A percentile compares a stretch with the other conserved stretches of the same genome.
Conservation (phyloP, 2,113 vertebrate genomes). For the Scomber colias region DNA sequence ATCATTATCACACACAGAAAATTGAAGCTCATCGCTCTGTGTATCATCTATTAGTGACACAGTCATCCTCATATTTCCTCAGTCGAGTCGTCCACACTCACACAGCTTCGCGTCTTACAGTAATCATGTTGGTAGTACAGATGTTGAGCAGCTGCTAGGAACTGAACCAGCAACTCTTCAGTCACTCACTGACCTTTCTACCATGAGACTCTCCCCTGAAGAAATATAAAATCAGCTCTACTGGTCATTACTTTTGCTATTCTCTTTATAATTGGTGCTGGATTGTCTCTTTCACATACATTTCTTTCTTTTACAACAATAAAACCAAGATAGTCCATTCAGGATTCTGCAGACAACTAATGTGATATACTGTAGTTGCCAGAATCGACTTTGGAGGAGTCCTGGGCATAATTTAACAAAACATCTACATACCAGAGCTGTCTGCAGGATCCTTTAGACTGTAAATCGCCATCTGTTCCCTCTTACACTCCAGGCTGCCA, state of each 20-base stretch:
- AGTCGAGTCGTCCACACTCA: no score
- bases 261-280: not conserved
- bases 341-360: not conserved
- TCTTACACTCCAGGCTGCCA: constrained; percentile 35
- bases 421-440: constrained; percentile 7
- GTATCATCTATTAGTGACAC: no score
- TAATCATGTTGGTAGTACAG: no score
- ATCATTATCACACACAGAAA: no score
- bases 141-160: no score
- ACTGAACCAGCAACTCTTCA: no score
- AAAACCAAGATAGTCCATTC: not conserved
- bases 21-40: no score
- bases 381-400: constrained; percentile 10
- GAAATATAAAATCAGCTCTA: not conserved
- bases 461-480: constrained; percentile 33
- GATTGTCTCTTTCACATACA: not conserved
- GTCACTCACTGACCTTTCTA: no score
- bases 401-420: constrained; percentile 17
- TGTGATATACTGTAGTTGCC: not conserved
- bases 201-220: no score
- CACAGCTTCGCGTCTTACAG: no score
- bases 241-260: not conserved
- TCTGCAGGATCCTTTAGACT: constrained; percentile 12
- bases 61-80: no score
- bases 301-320: not conserved